phyloP scores from a whole-genome alignment of 2,797 vertebrate genomes.

The Cyprinodon diabolis region DNA sequence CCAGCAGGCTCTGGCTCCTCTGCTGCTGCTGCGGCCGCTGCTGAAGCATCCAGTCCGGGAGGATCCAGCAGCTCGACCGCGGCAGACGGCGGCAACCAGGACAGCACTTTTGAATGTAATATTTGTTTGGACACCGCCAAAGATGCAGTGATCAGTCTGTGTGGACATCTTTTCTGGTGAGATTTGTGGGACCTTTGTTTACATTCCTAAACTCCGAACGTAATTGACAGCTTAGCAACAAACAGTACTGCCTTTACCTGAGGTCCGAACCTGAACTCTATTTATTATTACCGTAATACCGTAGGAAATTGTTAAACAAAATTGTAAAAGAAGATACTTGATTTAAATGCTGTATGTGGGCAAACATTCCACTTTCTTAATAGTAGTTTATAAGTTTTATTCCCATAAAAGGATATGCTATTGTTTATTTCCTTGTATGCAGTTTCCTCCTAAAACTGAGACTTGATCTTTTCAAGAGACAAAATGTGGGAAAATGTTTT shows the following conservation, averaged over 20 bases:
- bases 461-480: neutral
- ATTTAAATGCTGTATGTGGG: neutral
- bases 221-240: neutral
- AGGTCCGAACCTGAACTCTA: neutral
- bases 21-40: slow-evolving; percentile 66
- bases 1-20: slow-evolving; percentile 17
- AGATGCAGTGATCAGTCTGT: slow-evolving; percentile 97
- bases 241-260: neutral
- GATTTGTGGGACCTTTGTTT: neutral
- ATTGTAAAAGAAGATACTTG: neutral
- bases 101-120: slow-evolving; percentile 98
- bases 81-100: slow-evolving; percentile 87
- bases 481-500: neutral
- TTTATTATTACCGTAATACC: neutral
- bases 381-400: no score
- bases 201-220: neutral
- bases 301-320: neutral
- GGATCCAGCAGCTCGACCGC: slow-evolving; percentile 82
- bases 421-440: neutral
- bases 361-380: neutral
- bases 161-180: slow-evolving; percentile 98
- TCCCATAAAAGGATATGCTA: neutral
- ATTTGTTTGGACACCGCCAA: slow-evolving; percentile 98
- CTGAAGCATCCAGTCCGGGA: slow-evolving; percentile 74
- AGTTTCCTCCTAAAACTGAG: neutral